Percentiles rank a stretch among this genome's conserved stretches.
These are phyloP conservation scores for Poeciliopsis infans DNA, from an alignment of 2,797 vertebrate species.

Conservation along the genomic window DNA sequence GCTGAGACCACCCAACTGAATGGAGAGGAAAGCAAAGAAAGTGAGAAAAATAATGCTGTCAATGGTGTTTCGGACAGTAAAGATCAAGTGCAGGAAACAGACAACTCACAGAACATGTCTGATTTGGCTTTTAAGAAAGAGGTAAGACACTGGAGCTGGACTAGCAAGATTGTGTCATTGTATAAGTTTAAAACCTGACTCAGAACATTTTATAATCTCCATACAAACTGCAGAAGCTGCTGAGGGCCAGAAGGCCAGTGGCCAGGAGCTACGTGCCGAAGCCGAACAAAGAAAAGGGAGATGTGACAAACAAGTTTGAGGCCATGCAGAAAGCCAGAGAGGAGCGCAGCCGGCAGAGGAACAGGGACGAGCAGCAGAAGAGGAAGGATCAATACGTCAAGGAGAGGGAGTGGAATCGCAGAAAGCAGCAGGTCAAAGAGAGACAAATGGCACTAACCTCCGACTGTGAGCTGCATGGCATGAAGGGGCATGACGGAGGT, in stretches of 20 bases:
- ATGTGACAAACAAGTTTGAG: constrained; percentile 94
- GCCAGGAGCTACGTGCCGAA: constrained; percentile 94
- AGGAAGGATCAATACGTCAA: constrained; percentile 96
- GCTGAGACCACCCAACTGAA: constrained; percentile 39
- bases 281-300: constrained; percentile 88
- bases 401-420: constrained; percentile 94
- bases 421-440: constrained; percentile 93
- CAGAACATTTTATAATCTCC: neutral
- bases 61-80: constrained; percentile 48
- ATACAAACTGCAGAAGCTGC: constrained; percentile 86
- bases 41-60: constrained; percentile 17
- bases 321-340: constrained; percentile 97
- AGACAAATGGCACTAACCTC: constrained; percentile 65
- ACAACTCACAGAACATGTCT: constrained; percentile 62
- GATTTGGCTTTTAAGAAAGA: constrained; percentile 79
- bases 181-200: neutral
- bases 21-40: constrained; percentile 50
- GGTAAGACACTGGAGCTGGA: constrained; percentile 56
- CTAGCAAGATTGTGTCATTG: neutral
- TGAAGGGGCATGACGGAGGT: constrained; percentile 63
- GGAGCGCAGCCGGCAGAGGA: constrained; percentile 93
- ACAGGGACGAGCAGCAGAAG: constrained; percentile 92
- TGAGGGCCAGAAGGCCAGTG: constrained; percentile 90
- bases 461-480: constrained; percentile 67
- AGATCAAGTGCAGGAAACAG: constrained; percentile 26